These are phyloP conservation scores for Saccopteryx leptura DNA, from an alignment of 2,113 vertebrate species.

Conservation along the genomic window DNA sequence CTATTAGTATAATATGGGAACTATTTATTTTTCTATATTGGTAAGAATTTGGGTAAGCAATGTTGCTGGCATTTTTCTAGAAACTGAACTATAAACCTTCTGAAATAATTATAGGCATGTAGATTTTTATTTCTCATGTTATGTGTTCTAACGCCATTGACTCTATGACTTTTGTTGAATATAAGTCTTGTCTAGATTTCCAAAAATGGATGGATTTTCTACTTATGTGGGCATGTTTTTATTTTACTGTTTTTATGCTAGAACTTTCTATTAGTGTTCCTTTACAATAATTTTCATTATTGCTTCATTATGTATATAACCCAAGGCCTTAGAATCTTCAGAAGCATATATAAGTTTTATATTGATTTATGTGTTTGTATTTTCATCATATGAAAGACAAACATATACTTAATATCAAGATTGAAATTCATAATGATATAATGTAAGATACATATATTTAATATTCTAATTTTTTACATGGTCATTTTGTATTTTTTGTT, in stretches of 20 bases:
- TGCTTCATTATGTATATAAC: conserved; percentile 87
- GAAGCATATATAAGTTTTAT: conserved; percentile 87
- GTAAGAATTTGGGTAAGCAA: conserved; percentile 70
- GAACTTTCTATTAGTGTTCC: conserved; percentile 84
- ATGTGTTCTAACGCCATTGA: conserved; percentile 19
- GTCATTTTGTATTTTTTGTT: conserved; percentile 81
- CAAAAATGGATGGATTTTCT: conserved; percentile 4
- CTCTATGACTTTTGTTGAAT: conserved; percentile 11
- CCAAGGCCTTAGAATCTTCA: conserved; percentile 86
- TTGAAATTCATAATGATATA: conserved; percentile 88
- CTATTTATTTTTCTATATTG: conserved; percentile 72
- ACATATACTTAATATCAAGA: conserved; percentile 86
- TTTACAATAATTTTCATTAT: conserved; percentile 85
- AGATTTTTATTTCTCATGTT: neutral
- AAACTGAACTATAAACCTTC: conserved; percentile 56
- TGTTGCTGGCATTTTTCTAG: conserved; percentile 68
- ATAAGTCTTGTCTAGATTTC: conserved; percentile 57
- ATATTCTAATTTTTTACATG: conserved; percentile 82
- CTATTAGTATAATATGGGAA: conserved; percentile 76
- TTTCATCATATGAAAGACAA: conserved; percentile 87
- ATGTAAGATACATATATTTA: conserved; percentile 59
- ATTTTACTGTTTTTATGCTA: conserved; percentile 82
- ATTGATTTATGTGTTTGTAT: conserved; percentile 88
- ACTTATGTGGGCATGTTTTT: conserved; percentile 84
- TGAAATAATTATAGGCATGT: conserved; percentile 59